Conservation (phyloP, 2,113 vertebrate species). For the Pedionomus torquatus region DNA sequence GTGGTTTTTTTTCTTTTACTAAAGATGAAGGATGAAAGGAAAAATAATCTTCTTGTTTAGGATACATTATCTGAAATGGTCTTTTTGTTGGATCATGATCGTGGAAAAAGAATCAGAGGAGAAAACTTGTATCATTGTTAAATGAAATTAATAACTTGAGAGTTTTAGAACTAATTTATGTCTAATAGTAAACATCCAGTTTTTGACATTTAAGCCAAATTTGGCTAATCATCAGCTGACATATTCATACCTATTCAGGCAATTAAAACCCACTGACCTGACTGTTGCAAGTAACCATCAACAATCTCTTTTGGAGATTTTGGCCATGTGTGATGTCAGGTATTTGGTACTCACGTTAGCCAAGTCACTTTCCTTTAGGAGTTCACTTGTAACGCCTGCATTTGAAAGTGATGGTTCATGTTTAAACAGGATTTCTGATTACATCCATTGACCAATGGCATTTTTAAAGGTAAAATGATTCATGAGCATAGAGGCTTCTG, state of each 20-base stretch:
- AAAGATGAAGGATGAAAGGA: not conserved
- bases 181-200: not conserved
- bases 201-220: not conserved
- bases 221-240: not conserved
- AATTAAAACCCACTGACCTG: not conserved
- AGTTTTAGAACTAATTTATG: not conserved
- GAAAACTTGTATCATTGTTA: not conserved
- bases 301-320: not conserved
- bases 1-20: not conserved
- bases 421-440: not conserved
- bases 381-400: not conserved
- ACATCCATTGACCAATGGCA: not conserved
- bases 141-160: not conserved
- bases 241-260: not conserved
- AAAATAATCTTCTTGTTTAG: not conserved
- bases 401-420: not conserved
- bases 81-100: not conserved
- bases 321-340: not conserved
- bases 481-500: not conserved
- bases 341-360: not conserved
- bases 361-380: not conserved
- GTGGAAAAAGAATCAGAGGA: not conserved
- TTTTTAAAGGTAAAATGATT: not conserved
- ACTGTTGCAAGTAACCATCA: not conserved
- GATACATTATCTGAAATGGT: rapidly evolving